Evolutionary conservation across 1,140 invertebrate genomes (phyloP).

Genomic region (Radopholus similis): DNA sequence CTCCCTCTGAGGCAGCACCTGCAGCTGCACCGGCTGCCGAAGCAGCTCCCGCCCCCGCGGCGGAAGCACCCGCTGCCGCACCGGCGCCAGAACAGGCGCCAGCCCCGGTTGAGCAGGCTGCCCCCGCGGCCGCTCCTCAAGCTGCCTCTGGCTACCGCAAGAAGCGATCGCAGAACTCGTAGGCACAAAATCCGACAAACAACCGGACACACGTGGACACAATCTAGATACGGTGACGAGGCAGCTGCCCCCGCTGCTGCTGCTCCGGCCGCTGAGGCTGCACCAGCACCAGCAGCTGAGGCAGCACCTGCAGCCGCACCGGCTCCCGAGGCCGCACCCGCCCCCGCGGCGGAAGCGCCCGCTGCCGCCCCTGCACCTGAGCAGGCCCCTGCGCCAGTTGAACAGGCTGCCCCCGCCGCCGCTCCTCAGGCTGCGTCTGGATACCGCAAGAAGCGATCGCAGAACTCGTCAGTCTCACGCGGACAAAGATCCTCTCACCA

Average conservation of each 20-base stretch:
- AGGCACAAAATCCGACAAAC: neutral
- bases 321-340: neutral
- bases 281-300: neutral
- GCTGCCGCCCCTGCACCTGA: slow-evolving; percentile 8
- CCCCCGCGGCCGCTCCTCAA: neutral
- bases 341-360: neutral
- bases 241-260: slow-evolving; percentile 2
- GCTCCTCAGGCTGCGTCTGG: neutral
- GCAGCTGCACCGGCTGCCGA: neutral
- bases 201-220: neutral
- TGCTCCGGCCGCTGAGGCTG: neutral
- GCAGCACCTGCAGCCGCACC: neutral
- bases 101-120: neutral
- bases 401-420: neutral
- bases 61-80: neutral
- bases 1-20: neutral
- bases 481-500: neutral
- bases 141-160: too few relatives aligned
- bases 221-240: neutral
- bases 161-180: neutral
- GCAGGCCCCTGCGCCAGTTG: slow-evolving; percentile 8
- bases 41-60: neutral
- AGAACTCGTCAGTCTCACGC: neutral
- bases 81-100: neutral
- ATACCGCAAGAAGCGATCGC: slow-evolving; percentile 5